These are phyloP conservation scores for Drosophila parvula DNA, from an alignment of 1,140 invertebrate species.

Conservation along the genomic window DNA sequence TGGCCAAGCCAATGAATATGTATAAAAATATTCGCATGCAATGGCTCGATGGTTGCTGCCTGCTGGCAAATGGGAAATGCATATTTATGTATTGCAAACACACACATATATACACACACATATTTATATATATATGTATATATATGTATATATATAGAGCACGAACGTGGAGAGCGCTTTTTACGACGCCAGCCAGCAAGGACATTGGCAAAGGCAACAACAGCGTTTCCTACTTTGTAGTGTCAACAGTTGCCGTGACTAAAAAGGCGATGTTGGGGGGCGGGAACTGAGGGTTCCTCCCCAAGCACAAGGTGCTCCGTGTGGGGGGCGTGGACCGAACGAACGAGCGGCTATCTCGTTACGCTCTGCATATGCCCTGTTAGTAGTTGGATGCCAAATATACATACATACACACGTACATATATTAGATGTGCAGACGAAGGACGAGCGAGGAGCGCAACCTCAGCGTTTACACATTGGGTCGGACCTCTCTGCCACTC, in stretches of 20 bases:
- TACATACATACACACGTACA: background rate
- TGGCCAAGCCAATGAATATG: conserved; percentile 64
- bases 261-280: background rate
- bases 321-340: conserved; percentile 8
- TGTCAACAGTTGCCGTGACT: conserved; percentile 74
- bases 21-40: conserved; percentile 70
- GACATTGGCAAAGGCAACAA: conserved; percentile 53
- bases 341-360: conserved; percentile 16
- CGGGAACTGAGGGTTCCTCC: background rate
- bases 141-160: conserved; percentile 4
- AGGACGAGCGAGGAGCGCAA: background rate
- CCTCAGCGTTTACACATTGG: conserved; percentile 5
- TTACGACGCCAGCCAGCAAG: conserved; percentile 53
- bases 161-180: conserved; percentile 20
- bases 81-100: conserved; percentile 61
- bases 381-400: conserved; percentile 5
- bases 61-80: conserved; percentile 62
- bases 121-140: background rate
- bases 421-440: too few species aligned
- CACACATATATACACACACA: conserved; percentile 7
- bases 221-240: conserved; percentile 63
- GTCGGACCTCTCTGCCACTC: background rate
- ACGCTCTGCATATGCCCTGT: conserved; percentile 26
- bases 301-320: background rate
- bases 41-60: conserved; percentile 22